Evolutionary conservation across 1,140 invertebrate genomes (phyloP), one percentile per base, ranked within the genome.

Genomic region (Aphelenchoides fujianensis): DNA sequence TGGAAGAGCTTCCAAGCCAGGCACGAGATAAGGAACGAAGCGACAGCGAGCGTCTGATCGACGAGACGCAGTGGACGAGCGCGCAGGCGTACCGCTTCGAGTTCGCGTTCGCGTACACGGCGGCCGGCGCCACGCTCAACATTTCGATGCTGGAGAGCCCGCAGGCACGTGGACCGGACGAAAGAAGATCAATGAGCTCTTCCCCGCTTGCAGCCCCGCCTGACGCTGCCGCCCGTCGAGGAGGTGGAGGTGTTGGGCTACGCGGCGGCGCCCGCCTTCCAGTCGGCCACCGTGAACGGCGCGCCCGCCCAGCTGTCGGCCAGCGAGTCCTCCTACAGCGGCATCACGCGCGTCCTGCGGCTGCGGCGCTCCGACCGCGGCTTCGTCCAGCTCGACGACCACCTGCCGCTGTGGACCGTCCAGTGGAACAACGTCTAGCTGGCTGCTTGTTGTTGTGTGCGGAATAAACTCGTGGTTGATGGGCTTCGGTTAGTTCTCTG

Each of bases 151-250:
- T 19, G 19, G n/a, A 61, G 2, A 61, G 2, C 2, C 59, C 59
- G 36, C 31, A 48, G 41, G 5, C 7, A 59, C 28, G n/a, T n/a
- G n/a, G n/a, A n/a, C n/a, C n/a, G n/a, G n/a, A n/a, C n/a, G n/a
- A n/a, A n/a, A n/a, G n/a, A n/a, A n/a, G n/a, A n/a, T n/a, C n/a
- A n/a, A n/a, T n/a, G n/a, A n/a, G 23, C 41, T 48, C 23, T 23
- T 16, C 23, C 23, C 23, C 41, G 41, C 23, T 48, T 61, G 19
- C 1, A 31, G 1, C n/a, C n/a, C 1, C n/a, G 36, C 16, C n/a
- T 61, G 27, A 35, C 31, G 19, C n/a, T 61, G n/a, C 59, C 59
- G 2, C 59, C 1, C n/a, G 36, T 61, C 59, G 59, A 61, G 36
- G 59, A 61, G 1, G 2, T 61, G n/a, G 59, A 61, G 31, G 1